A percentile compares a stretch with the other conserved stretches of the same genome.
phyloP scores from a whole-genome alignment of 2,888 invertebrate species.

The Cephus runcator region DNA sequence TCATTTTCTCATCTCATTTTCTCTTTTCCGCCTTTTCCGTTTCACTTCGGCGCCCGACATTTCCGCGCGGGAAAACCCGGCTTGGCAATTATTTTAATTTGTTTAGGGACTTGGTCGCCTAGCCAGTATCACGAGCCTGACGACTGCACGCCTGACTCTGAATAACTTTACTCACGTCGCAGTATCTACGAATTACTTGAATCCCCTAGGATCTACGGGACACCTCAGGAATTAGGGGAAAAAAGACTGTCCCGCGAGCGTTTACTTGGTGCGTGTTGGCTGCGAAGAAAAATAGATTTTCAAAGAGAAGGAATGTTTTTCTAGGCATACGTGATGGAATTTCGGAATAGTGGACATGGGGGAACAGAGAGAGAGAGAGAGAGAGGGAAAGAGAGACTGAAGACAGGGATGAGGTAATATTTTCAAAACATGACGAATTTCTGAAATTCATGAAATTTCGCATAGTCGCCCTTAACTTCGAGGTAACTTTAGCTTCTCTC shows the following conservation, averaged over 20 bases:
- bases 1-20: constrained; percentile 4
- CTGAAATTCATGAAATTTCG: not conserved
- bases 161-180: not conserved
- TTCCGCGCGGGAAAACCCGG: not conserved
- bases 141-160: not conserved
- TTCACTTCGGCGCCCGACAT: not conserved
- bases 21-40: constrained; percentile 5
- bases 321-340: not conserved
- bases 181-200: not conserved
- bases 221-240: not conserved
- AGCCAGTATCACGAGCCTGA: not conserved
- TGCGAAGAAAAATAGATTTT: not conserved
- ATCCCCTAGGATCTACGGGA: not conserved
- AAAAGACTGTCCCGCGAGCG: not conserved
- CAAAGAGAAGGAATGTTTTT: not conserved
- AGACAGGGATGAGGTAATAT: constrained; percentile 1
- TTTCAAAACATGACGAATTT: not conserved
- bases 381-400: constrained; percentile 7
- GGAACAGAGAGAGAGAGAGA: not conserved
- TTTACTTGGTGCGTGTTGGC: not conserved
- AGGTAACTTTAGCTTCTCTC: not conserved
- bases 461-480: not conserved
- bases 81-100: constrained; percentile 10
- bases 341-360: not conserved
- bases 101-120: not conserved